Conservation (phyloP, 1,140 invertebrate species). For the Cryptotermes secundus region DNA sequence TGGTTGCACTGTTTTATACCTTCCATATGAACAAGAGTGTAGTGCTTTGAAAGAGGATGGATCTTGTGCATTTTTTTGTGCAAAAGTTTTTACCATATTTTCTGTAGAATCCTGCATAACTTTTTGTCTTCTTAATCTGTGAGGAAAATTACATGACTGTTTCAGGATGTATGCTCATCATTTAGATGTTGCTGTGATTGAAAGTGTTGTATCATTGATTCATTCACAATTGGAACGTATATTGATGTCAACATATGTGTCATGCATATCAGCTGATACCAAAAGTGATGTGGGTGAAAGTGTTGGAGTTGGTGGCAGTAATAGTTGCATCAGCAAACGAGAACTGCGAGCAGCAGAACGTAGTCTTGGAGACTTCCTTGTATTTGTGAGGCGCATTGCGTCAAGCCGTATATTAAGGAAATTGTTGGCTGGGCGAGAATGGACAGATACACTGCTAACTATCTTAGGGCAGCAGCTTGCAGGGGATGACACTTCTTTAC, state of each 20-base stretch:
- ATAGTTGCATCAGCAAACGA: conserved; percentile 27
- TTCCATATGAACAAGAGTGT: too few species aligned
- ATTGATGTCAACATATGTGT: conserved; percentile 3
- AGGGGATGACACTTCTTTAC: conserved; percentile 40
- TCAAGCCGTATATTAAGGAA: conserved; percentile 49
- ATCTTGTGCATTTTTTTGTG: too few species aligned
- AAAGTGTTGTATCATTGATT: conserved; percentile 50
- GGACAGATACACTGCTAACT: conserved; percentile 54
- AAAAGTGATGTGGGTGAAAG: conserved; percentile 25
- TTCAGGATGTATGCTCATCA: conserved; percentile 53
- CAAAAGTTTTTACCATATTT: too few species aligned
- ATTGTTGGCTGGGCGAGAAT: conserved; percentile 50
- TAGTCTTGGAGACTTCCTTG: conserved; percentile 56
- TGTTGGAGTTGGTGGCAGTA: neutral
- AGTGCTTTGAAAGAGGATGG: too few species aligned
- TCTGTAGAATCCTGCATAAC: too few species aligned
- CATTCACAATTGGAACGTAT: conserved; percentile 49
- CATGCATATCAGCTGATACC: conserved; percentile 22
- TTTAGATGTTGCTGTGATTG: conserved; percentile 49
- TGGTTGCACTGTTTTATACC: too few species aligned
- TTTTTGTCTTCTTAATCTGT: neutral
- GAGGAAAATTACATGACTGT: conserved; percentile 23
- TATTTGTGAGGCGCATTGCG: conserved; percentile 56
- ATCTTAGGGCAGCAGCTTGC: conserved; percentile 45
- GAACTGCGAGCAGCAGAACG: conserved; percentile 41